Percentiles rank a stretch among this genome's conserved stretches.
These are phyloP conservation scores for Schlechtendalia chinensis DNA, from an alignment of 1,140 invertebrate genomes.

Conservation along the genomic window DNA sequence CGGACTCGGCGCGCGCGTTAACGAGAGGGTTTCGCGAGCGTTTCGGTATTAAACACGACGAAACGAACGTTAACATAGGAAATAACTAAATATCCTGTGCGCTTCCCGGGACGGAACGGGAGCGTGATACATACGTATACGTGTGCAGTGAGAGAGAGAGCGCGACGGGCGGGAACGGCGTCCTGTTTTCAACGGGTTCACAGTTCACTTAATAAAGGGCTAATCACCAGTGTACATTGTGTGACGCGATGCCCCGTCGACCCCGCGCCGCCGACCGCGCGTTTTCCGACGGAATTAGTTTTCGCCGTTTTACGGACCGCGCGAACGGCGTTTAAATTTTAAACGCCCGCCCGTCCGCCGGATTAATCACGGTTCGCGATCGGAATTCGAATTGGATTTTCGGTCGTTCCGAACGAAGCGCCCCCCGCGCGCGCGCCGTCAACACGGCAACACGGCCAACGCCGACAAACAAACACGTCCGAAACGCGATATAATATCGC, in stretches of 20 bases:
- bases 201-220: slow-evolving; percentile 48
- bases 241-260: not conserved
- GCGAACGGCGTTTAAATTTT: slow-evolving; percentile 45
- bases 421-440: not conserved
- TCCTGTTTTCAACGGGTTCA: slow-evolving; percentile 34
- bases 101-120: slow-evolving; percentile 11
- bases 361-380: slow-evolving; percentile 35
- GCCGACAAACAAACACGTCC: too few species aligned
- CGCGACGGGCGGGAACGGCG: not conserved
- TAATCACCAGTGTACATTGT: slow-evolving; percentile 12
- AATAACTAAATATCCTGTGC: slow-evolving; percentile 49
- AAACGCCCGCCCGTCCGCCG: not conserved
- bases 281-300: slow-evolving; percentile 27
- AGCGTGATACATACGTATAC: not conserved
- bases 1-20: not conserved
- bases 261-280: not conserved
- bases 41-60: not conserved
- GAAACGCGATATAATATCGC: too few species aligned
- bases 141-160: too few species aligned
- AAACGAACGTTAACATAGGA: slow-evolving; percentile 25
- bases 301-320: slow-evolving; percentile 32
- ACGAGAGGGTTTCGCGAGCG: slow-evolving; percentile 2
- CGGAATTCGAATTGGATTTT: slow-evolving; percentile 42
- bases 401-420: not conserved
- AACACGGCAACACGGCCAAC: not conserved